Conservation (phyloP, 1,140 invertebrate genomes). For the Bombus breviceps region DNA sequence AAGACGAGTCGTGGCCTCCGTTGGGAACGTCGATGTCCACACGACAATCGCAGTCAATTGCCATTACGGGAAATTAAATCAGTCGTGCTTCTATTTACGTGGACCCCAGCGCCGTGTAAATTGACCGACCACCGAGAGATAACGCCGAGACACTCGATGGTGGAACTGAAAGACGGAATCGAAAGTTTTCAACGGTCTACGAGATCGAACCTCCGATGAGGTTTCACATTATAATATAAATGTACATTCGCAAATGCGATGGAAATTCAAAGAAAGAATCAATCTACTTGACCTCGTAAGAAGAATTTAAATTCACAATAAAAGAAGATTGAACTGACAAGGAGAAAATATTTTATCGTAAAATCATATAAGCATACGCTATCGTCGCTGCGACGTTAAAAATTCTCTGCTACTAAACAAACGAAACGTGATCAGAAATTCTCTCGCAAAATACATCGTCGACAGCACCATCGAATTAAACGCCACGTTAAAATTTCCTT, state of each 20-base stretch:
- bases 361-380: no score
- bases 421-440: not conserved
- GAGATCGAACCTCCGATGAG: no score
- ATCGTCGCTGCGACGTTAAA: no score
- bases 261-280: not conserved
- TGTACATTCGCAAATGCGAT: not conserved
- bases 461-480: not conserved
- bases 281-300: not conserved
- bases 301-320: not conserved
- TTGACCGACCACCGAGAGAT: constrained; percentile 41
- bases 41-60: constrained; percentile 48
- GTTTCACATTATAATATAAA: not conserved
- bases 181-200: not conserved
- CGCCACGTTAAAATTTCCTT: no score
- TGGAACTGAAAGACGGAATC: not conserved
- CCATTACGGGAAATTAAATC: constrained; percentile 56
- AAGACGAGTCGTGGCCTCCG: constrained; percentile 17
- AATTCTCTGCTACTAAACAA: not conserved
- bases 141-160: not conserved
- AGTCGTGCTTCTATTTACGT: constrained; percentile 49
- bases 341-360: not conserved
- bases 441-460: not conserved
- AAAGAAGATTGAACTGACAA: not conserved
- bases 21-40: constrained; percentile 36
- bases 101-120: constrained; percentile 40